Percentiles rank a stretch among this genome's conserved stretches.
These are phyloP conservation scores for Microctenopoma lineatum DNA, from an alignment of 2,797 vertebrate genomes.

Conservation along the genomic window DNA sequence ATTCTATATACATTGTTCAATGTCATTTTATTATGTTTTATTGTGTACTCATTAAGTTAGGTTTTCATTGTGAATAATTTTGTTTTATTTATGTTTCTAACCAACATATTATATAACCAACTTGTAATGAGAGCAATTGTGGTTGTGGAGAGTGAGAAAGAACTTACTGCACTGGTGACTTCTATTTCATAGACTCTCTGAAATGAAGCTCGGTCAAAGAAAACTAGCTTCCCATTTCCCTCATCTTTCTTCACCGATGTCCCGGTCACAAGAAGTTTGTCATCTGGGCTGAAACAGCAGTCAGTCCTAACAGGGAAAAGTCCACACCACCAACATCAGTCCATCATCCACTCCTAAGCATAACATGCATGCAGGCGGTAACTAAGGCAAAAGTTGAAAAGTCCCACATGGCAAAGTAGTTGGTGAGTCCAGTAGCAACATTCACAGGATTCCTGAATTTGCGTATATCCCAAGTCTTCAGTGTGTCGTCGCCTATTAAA, in stretches of 20 bases:
- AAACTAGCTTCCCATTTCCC: conserved; percentile 91
- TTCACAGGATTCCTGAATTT: conserved; percentile 94
- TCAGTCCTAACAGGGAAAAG: conserved; percentile 87
- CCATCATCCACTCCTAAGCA: conserved; percentile 7
- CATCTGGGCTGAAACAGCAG: conserved; percentile 97
- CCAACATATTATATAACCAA: conserved; percentile 37
- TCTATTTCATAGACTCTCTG: conserved; percentile 93
- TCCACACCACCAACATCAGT: conserved; percentile 14
- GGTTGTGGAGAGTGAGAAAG: neutral
- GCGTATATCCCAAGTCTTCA: conserved; percentile 96
- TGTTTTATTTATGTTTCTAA: conserved; percentile 28
- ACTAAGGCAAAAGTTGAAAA: neutral
- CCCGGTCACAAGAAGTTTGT: conserved; percentile 95
- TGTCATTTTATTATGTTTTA: conserved; percentile 32
- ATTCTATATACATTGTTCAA: conserved; percentile 33
- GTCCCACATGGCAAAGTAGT: conserved; percentile 94
- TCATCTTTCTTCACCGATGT: conserved; percentile 93
- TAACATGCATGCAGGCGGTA: neutral
- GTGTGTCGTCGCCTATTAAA: conserved; percentile 92
- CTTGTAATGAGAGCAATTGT: conserved; percentile 4
- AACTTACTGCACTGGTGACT: conserved; percentile 92
- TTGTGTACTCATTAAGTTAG: conserved; percentile 19
- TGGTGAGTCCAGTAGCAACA: conserved; percentile 85
- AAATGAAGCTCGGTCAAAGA: conserved; percentile 91
- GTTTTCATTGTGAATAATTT: conserved; percentile 30